These are phyloP conservation scores for Zonotrichia albicollis DNA, from an alignment of 2,797 vertebrate genomes.

Conservation along the genomic window DNA sequence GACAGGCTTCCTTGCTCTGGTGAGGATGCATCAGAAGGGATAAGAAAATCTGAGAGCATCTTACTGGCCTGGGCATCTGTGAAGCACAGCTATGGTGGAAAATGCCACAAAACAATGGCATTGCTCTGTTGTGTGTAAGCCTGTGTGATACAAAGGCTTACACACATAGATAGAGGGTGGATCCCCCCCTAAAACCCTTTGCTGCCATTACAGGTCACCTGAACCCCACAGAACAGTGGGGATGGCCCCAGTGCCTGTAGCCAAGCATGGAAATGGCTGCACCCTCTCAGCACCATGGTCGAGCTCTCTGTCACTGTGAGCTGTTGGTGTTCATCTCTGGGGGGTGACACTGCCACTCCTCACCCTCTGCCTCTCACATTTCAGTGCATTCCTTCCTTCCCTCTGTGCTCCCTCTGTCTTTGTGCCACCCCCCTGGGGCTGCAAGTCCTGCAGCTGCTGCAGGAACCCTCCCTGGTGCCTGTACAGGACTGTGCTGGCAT, in stretches of 20 bases:
- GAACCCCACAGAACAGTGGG: neutral
- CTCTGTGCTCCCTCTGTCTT: neutral
- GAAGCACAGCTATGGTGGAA: neutral
- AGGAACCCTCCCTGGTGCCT: neutral
- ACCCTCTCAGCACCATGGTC: rapidly evolving
- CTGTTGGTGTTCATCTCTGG: neutral
- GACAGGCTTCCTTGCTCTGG: neutral
- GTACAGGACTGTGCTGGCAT: neutral
- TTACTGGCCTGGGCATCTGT: constrained; percentile 10
- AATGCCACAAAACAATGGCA: neutral
- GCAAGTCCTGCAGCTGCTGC: neutral
- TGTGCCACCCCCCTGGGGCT: neutral
- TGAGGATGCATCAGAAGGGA: neutral
- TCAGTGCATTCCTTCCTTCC: neutral
- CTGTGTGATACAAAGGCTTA: neutral
- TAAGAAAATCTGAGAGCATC: neutral
- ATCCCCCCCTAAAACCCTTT: neutral
- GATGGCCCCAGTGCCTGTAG: neutral
- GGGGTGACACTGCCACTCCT: neutral
- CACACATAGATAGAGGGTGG: too few species aligned
- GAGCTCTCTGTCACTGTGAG: rapidly evolving
- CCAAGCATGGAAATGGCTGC: neutral
- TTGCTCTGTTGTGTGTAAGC: neutral
- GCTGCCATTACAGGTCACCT: neutral
- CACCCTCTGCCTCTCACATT: neutral